Evolutionary conservation across 37 sponge, comb jelly and placozoan genomes (phyloP).

Genomic region (Hormiphora californensis): DNA sequence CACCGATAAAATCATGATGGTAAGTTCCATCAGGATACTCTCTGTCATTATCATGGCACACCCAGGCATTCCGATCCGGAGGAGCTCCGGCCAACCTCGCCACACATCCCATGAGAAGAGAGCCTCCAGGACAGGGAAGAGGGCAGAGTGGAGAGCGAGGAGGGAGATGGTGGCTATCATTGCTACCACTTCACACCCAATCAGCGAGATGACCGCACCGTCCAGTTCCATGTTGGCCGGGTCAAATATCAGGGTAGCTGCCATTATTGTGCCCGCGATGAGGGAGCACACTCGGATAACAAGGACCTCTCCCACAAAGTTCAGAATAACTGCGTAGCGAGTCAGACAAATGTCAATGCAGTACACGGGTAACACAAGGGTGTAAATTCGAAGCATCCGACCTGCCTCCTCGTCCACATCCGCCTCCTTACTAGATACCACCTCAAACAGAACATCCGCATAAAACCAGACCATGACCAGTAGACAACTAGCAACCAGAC

Average conservation of each 20-base stretch:
- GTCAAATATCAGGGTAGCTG: background rate
- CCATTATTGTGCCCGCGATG: background rate
- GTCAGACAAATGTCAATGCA: constrained; percentile 1
- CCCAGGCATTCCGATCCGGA: constrained; percentile 2
- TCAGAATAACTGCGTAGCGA: constrained; percentile 23
- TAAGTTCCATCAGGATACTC: background rate
- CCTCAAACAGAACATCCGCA: background rate
- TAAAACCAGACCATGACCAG: background rate
- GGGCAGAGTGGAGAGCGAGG: background rate
- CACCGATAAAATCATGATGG: background rate
- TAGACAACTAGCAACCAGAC: background rate
- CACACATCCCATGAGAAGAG: background rate
- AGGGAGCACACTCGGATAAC: background rate
- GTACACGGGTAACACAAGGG: background rate
- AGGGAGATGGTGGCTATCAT: background rate
- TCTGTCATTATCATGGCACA: background rate
- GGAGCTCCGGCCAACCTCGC: background rate
- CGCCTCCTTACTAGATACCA: background rate
- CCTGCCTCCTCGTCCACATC: background rate
- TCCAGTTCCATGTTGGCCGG: background rate
- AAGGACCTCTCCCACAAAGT: background rate
- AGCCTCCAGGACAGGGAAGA: background rate
- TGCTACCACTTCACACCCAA: background rate
- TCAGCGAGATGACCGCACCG: constrained; percentile 13
- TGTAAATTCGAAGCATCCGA: background rate